phyloP scores from a whole-genome alignment of 1,140 invertebrate species.

The Pantala flavescens region DNA sequence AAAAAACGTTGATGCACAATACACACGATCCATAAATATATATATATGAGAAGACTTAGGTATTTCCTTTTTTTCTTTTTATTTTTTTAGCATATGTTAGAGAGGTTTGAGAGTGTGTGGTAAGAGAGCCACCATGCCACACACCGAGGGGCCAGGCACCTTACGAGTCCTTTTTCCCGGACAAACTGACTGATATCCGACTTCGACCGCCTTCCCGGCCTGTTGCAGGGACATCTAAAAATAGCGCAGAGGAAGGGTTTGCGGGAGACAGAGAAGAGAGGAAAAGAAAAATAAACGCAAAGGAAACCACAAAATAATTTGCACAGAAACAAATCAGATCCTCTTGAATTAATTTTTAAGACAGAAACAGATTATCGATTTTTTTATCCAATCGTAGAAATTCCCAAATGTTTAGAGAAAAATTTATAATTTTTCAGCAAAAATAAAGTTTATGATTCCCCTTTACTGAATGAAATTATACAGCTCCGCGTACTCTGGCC shows the following conservation, averaged over 20 bases:
- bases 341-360: too few relatives aligned
- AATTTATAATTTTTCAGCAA: too few relatives aligned
- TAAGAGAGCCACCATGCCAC: slow-evolving; percentile 29
- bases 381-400: too few relatives aligned
- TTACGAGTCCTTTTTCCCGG: background rate
- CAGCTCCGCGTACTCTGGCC: too few relatives aligned
- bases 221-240: slow-evolving; percentile 4
- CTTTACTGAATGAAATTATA: too few relatives aligned
- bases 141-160: background rate
- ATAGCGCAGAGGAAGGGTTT: slow-evolving; percentile 26
- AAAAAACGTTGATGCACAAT: background rate
- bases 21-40: slow-evolving; percentile 2
- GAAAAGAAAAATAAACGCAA: slow-evolving; percentile 22
- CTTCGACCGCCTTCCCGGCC: background rate
- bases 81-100: background rate
- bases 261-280: slow-evolving; percentile 23
- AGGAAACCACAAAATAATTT: slow-evolving; percentile 5
- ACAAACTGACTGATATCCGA: slow-evolving; percentile 2
- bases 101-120: slow-evolving; percentile 27
- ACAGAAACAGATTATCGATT: too few relatives aligned
- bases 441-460: too few relatives aligned
- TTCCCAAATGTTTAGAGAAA: too few relatives aligned
- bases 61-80: slow-evolving; percentile 1
- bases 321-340: background rate
- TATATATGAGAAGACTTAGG: slow-evolving; percentile 1